Conservation (phyloP, 2,797 vertebrate genomes). For the Pseudocheirus occidentalis region DNA sequence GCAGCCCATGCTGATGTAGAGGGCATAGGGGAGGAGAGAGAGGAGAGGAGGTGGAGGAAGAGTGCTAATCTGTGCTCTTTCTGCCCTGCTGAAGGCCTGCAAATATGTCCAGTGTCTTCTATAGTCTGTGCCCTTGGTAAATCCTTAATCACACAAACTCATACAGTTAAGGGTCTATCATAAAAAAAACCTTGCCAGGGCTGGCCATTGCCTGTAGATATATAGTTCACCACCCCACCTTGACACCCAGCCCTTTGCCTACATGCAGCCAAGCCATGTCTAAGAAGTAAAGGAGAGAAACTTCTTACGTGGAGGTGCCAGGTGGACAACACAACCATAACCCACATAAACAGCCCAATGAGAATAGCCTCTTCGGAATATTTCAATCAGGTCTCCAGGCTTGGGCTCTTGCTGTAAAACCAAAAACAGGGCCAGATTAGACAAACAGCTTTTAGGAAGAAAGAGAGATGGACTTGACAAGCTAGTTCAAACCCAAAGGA, state of each 20-base stretch:
- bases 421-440: neutral
- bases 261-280: neutral
- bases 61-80: neutral
- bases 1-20: neutral
- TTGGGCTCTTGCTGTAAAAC: neutral
- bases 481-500: neutral
- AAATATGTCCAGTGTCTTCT: neutral
- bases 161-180: neutral
- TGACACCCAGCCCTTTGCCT: neutral
- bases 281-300: neutral
- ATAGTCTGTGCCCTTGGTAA: neutral
- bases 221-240: neutral
- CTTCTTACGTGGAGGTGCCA: conserved; percentile 22
- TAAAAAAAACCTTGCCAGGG: neutral
- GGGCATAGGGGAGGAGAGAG: neutral
- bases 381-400: conserved; percentile 48
- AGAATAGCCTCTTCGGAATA: neutral
- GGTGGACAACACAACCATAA: conserved; percentile 23
- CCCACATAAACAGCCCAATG: conserved; percentile 56
- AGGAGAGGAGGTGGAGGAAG: neutral
- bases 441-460: neutral
- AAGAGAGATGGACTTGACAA: neutral
- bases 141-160: neutral
- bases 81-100: neutral
- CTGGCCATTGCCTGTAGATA: neutral